A percentile compares a stretch with the other conserved stretches of the same genome.
These are phyloP conservation scores for Rhopalosiphum nymphaeae DNA, from an alignment of 2,888 invertebrate genomes.

Conservation along the genomic window DNA sequence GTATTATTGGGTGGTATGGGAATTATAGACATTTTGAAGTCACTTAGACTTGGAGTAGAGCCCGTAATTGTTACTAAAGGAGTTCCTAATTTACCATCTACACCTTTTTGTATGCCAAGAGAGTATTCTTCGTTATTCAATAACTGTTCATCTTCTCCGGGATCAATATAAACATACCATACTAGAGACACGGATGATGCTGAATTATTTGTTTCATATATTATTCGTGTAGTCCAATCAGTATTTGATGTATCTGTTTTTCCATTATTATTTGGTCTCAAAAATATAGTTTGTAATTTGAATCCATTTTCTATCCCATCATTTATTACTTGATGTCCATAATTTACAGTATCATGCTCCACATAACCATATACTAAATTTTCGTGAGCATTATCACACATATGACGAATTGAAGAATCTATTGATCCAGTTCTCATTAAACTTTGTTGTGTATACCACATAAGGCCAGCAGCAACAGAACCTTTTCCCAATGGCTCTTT, in stretches of 20 bases:
- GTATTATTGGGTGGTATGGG: not conserved
- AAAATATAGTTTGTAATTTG: constrained; percentile 85
- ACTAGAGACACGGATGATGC: constrained; percentile 33
- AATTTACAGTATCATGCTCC: constrained; percentile 91
- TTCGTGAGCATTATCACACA: constrained; percentile 54
- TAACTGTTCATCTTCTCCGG: constrained; percentile 25
- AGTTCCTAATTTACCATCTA: not conserved
- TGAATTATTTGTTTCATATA: constrained; percentile 71
- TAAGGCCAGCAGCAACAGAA: constrained; percentile 91
- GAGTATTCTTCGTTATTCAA: constrained; percentile 4
- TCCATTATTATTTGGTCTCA: constrained; percentile 84
- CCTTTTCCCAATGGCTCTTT: constrained; percentile 78
- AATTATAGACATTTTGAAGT: constrained; percentile 64
- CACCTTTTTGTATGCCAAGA: not conserved
- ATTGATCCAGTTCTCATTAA: constrained; percentile 48
- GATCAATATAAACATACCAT: constrained; percentile 59
- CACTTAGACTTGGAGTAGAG: constrained; percentile 59
- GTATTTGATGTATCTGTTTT: constrained; percentile 71
- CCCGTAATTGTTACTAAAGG: constrained; percentile 49
- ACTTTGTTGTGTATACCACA: constrained; percentile 83
- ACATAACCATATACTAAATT: constrained; percentile 80
- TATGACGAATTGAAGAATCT: constrained; percentile 45
- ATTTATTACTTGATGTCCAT: constrained; percentile 90
- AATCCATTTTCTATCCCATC: constrained; percentile 78
- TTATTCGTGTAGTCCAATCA: constrained; percentile 92